phyloP scores from a whole-genome alignment of 1,140 invertebrate species.

The Sarcophaga peregrina region DNA sequence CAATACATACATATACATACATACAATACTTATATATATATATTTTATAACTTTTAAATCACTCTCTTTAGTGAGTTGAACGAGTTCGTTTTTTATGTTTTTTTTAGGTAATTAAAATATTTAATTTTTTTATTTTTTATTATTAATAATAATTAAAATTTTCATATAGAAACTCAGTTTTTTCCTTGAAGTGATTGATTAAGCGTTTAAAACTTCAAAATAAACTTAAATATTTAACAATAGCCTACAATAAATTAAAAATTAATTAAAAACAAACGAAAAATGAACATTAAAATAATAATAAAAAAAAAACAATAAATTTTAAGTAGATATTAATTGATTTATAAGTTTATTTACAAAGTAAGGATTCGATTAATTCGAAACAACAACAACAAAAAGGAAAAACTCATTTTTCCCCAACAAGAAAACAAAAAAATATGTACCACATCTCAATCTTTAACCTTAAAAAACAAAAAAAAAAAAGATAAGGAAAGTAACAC shows the following conservation, averaged over 20 bases:
- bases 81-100: background rate
- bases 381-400: background rate
- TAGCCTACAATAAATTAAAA: background rate
- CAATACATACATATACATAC: background rate
- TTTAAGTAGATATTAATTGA: slow-evolving; percentile 17
- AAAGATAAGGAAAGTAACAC: too few relatives aligned
- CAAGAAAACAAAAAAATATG: too few relatives aligned
- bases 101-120: slow-evolving; percentile 11
- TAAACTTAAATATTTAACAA: background rate
- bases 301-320: background rate
- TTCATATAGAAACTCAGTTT: background rate
- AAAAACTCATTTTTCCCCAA: background rate
- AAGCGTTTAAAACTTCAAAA: slow-evolving; percentile 3
- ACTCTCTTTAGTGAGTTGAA: background rate
- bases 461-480: too few relatives aligned
- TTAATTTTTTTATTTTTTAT: slow-evolving; percentile 12
- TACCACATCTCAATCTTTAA: too few relatives aligned
- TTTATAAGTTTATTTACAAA: background rate
- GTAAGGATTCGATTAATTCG: too few relatives aligned
- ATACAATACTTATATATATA: background rate
- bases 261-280: too few relatives aligned
- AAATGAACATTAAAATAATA: too few relatives aligned
- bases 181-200: slow-evolving; percentile 7
- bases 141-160: background rate
- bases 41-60: background rate